phyloP scores from a whole-genome alignment of 2,797 vertebrate genomes.

The Squalus acanthias region DNA sequence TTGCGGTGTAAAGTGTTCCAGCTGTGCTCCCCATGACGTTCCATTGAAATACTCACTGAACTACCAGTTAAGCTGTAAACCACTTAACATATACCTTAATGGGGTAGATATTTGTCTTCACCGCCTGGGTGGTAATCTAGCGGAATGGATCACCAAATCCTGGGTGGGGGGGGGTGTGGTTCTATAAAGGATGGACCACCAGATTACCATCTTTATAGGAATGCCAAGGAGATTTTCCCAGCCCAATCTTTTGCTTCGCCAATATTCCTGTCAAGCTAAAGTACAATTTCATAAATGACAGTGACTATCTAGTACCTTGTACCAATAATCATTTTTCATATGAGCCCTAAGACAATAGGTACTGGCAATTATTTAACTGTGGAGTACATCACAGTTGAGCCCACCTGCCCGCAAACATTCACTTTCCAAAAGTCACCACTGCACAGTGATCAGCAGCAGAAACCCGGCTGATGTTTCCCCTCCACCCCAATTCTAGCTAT shows the following conservation, averaged over 20 bases:
- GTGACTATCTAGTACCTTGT: not conserved
- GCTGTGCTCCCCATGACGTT: too few relatives aligned
- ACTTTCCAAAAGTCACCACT: not conserved
- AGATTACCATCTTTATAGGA: not conserved
- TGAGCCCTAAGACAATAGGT: not conserved
- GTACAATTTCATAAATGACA: not conserved
- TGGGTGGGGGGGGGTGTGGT: too few relatives aligned
- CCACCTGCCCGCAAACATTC: not conserved
- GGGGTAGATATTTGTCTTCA: not conserved
- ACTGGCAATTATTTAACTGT: not conserved
- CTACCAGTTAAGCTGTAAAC: not conserved
- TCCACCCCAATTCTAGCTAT: not conserved
- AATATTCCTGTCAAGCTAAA: not conserved
- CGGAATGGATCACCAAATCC: not conserved
- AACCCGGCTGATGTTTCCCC: not conserved
- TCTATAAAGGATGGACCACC: not conserved
- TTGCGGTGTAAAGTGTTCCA: too few relatives aligned
- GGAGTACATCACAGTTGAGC: not conserved
- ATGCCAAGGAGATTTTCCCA: not conserved
- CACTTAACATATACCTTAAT: not conserved
- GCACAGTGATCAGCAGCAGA: not conserved
- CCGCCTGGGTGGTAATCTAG: not conserved
- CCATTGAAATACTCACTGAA: not conserved
- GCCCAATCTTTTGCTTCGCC: not conserved
- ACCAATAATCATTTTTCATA: not conserved